Evolutionary conservation across 2,797 vertebrate species (phyloP), one percentile per base, ranked within the genome.

Genomic region (Schizopygopsis pylzovi): DNA sequence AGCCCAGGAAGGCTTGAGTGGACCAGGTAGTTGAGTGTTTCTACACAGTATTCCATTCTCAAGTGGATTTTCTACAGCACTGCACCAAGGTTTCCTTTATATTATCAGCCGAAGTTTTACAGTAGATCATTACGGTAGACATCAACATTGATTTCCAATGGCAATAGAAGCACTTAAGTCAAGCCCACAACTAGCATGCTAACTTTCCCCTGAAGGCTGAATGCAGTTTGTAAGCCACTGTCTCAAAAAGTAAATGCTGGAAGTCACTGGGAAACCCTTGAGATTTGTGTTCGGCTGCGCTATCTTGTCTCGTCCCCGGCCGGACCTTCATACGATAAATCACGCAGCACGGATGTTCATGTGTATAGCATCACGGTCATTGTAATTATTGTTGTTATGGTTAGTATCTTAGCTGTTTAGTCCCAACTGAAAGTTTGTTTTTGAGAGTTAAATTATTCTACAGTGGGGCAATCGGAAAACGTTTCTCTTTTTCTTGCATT

Each of bases 361-460:
- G 68, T 89, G 84, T n/a, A 80, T 82, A 75, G 73, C 45, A 70
- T 71, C 45, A 82, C 33, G 56, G 16, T 68, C 68, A 71, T 87
- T 77, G 63, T 84, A 54, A 78, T 84, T 79, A 77, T 78, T 59
- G 47, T 59, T 70, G 41, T 80, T 49, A 67, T 78, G 45, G 47
- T 77, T 43, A 41, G 37, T 84, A 70, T 79, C 86, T 85, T 68
- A 84, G 84, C 83, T 76, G 75, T 83, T 71, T 72, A 82, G 90
- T 82, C 41, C 78, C 37, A 67, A 63, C 71, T 76, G 71, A 76
- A 75, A 20, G 0, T 68, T 85, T 83, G 41, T 85, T 56, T 85
- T 68, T 84, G 89, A 90, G 90, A 92, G 91, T 93, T 93, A 93
- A 95, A 91, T 94, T 94, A 94, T 94, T 93, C 91, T 93, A 90